Conservation (phyloP, 2,797 vertebrate species). For the Heliangelus exortis region DNA sequence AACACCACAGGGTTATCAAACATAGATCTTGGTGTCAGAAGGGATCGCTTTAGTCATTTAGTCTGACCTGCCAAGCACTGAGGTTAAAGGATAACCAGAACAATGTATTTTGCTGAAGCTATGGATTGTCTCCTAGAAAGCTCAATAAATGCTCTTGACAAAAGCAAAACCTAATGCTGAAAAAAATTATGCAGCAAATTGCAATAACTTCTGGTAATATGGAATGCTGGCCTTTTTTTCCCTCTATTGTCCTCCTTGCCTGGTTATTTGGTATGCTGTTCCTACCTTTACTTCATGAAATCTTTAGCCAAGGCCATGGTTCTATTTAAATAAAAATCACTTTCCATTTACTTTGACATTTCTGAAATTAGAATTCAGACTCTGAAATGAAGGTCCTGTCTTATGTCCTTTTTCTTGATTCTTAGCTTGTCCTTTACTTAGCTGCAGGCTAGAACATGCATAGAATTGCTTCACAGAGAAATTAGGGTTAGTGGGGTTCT, state of each 20-base stretch:
- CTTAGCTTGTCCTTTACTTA: constrained; percentile 23
- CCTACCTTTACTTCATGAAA: neutral
- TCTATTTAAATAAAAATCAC: constrained; percentile 51
- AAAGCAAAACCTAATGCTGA: neutral
- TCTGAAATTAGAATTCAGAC: constrained; percentile 58
- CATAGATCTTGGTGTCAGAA: neutral
- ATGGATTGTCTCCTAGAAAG: neutral
- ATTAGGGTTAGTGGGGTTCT: constrained; percentile 1
- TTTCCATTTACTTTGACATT: constrained; percentile 47
- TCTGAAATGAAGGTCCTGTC: constrained; percentile 23
- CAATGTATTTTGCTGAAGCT: neutral
- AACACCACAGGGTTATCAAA: neutral
- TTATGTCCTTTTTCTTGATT: constrained; percentile 35
- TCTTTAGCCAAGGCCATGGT: neutral
- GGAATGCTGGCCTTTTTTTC: neutral
- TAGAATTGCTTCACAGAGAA: constrained; percentile 8
- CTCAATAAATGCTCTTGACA: neutral
- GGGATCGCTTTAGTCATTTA: neutral
- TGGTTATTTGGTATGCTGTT: neutral
- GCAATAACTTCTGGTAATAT: neutral
- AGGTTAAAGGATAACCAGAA: neutral
- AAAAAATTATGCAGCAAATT: neutral
- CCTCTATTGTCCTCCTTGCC: neutral
- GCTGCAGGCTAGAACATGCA: neutral
- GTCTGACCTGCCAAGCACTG: neutral